Conservation (phyloP, 2,888 invertebrate species). For the Epistrophella euchroma region DNA sequence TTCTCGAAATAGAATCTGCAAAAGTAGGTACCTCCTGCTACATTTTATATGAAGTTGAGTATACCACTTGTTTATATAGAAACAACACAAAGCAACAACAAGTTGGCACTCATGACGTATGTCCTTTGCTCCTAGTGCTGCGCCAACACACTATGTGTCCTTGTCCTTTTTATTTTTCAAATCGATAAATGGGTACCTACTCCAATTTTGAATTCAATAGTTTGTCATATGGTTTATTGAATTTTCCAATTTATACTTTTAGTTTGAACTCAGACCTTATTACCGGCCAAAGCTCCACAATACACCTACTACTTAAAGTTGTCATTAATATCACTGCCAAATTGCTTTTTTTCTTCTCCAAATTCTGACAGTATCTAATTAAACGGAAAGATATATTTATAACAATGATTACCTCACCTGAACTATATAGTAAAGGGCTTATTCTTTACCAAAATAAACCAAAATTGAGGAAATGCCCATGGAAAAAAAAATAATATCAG, state of each 20-base stretch:
- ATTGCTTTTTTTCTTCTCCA: not conserved
- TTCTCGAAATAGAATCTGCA: constrained; percentile 4
- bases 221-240: constrained; percentile 51
- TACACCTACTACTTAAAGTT: not conserved
- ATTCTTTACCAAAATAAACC: not conserved
- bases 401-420: constrained; percentile 59
- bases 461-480: constrained; percentile 54
- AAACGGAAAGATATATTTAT: not conserved
- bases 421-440: not conserved
- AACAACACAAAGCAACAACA: constrained; percentile 37
- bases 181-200: constrained; percentile 62
- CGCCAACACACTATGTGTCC: constrained; percentile 42
- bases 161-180: constrained; percentile 50
- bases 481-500: constrained; percentile 43
- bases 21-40: constrained; percentile 1
- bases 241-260: constrained; percentile 48
- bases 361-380: not conserved
- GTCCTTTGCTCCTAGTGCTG: constrained; percentile 32
- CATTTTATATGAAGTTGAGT: not conserved
- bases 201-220: constrained; percentile 43
- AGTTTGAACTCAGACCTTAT: constrained; percentile 15
- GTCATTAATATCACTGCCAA: constrained; percentile 19
- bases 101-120: constrained; percentile 33
- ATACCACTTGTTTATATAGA: constrained; percentile 21
- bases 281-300: constrained; percentile 20